Percentiles rank a stretch among this genome's conserved stretches.
Evolutionary conservation across 2,888 invertebrate genomes (phyloP).

Genomic region (Colostygia pectinataria): DNA sequence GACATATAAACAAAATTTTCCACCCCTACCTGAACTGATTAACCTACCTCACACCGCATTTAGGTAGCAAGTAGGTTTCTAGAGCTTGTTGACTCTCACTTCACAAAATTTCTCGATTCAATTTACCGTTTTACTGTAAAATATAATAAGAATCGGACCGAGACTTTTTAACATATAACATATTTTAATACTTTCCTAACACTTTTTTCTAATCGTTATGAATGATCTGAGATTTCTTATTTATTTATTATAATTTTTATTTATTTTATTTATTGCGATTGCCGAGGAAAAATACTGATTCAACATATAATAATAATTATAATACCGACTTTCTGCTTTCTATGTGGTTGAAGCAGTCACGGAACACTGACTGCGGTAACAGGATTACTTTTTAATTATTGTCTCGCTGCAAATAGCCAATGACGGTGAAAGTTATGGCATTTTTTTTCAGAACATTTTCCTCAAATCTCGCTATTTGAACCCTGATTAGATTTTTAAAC

Average conservation of each 20-base stretch:
- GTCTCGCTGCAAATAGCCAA: conserved; percentile 31
- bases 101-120: too few relatives aligned
- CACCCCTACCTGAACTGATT: conserved; percentile 47
- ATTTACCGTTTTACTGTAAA: too few relatives aligned
- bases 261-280: too few relatives aligned
- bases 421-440: conserved; percentile 22
- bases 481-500: conserved; percentile 12
- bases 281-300: too few relatives aligned
- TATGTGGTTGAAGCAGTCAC: conserved; percentile 19
- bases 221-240: too few relatives aligned
- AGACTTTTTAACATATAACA: too few relatives aligned
- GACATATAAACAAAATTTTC: conserved; percentile 56
- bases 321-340: background rate
- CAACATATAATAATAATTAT: too few relatives aligned
- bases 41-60: conserved; percentile 37
- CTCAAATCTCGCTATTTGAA: conserved; percentile 8
- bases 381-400: conserved; percentile 30
- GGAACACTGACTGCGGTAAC: conserved; percentile 24
- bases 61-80: background rate
- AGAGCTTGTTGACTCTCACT: background rate
- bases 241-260: too few relatives aligned
- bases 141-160: too few relatives aligned
- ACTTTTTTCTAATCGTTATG: too few relatives aligned
- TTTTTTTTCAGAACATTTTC: conserved; percentile 11
- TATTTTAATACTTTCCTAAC: too few relatives aligned